Evolutionary conservation across 1,140 invertebrate species (phyloP), one percentile per base, ranked within the genome.

Genomic region (Phenacoccus solenopsis): DNA sequence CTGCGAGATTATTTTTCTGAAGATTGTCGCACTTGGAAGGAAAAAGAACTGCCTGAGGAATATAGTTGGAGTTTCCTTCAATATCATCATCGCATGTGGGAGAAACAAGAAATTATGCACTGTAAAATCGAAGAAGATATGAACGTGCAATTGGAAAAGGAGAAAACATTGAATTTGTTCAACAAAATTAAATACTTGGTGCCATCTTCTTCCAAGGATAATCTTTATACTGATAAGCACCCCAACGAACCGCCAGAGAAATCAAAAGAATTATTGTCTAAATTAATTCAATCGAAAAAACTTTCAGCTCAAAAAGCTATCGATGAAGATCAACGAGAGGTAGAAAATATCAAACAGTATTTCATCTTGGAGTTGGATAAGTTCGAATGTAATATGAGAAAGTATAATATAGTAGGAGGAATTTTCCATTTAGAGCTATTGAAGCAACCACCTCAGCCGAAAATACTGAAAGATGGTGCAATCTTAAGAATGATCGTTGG

Each of bases 371-470:
- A 24, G 4, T 27, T 64, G 59, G 22, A 64, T 2, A 24, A 16
- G 4, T 27, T 25, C 22, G 59, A 64, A 27, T 64, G 59, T 22
- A 64, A 64, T 64, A 64, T 64, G 59, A 2, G 59, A 64, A 64
- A 64, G 21, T 64, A 83, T 73, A 76, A 78, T 1, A 84, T 89
- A 30, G 78, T 88, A 10, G 86, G 87, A 0, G 87, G 87, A 0
- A 80, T 87, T 12, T 86, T 82, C 75, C 82, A 82, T 72, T 78
- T 88, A 12, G 83, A 88, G 76, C 78, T 88, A 28, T 77, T 87
- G 35, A 79, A 85, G 69, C 86, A 87, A 35, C 87, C 87, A 0
- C 83, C 85, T 1, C 88, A 89, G 74, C 85, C 78, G 28, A 84
- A 84, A 56, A 61, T 70, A 56, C 72, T 73, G 1, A 69, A 57